These are phyloP conservation scores for Drosophila suboccidentalis DNA, from an alignment of 2,888 invertebrate genomes.

Conservation along the genomic window DNA sequence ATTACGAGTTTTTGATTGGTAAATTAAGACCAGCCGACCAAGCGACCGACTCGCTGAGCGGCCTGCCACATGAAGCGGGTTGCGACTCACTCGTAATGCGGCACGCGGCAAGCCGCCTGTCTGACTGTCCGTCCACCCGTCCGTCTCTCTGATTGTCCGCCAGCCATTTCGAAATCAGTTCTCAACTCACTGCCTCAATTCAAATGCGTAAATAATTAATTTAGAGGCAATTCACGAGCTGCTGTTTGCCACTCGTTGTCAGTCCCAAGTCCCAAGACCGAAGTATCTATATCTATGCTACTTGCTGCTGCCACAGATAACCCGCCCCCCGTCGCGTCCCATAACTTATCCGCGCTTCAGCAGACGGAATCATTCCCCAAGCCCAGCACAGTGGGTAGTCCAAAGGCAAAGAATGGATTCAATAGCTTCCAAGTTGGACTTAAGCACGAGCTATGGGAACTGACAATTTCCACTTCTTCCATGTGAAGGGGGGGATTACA, in stretches of 20 bases:
- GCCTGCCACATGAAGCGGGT: constrained; percentile 39
- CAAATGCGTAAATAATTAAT: constrained; percentile 82
- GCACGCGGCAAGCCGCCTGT: constrained; percentile 68
- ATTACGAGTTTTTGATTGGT: constrained; percentile 82
- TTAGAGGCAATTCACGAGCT: constrained; percentile 78
- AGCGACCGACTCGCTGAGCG: background rate
- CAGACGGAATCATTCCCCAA: constrained; percentile 9
- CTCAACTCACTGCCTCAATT: constrained; percentile 76
- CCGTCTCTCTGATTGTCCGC: constrained; percentile 6
- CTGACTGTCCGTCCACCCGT: background rate
- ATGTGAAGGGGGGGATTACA: constrained; percentile 3
- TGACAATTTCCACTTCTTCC: background rate
- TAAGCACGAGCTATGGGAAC: constrained; percentile 16
- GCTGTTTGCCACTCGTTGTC: constrained; percentile 17
- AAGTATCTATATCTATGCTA: constrained; percentile 52
- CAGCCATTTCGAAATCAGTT: constrained; percentile 79
- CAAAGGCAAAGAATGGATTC: constrained; percentile 3
- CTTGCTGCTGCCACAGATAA: constrained; percentile 63
- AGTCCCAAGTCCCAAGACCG: background rate
- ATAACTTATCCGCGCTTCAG: constrained; percentile 62
- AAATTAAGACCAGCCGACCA: constrained; percentile 64
- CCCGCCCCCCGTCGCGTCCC: constrained; percentile 65
- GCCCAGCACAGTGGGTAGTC: constrained; percentile 37
- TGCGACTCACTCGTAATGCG: constrained; percentile 46
- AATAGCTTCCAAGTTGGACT: constrained; percentile 20